Conservation (phyloP, 2,888 invertebrate species). For the Aspidiotus rigidus region DNA sequence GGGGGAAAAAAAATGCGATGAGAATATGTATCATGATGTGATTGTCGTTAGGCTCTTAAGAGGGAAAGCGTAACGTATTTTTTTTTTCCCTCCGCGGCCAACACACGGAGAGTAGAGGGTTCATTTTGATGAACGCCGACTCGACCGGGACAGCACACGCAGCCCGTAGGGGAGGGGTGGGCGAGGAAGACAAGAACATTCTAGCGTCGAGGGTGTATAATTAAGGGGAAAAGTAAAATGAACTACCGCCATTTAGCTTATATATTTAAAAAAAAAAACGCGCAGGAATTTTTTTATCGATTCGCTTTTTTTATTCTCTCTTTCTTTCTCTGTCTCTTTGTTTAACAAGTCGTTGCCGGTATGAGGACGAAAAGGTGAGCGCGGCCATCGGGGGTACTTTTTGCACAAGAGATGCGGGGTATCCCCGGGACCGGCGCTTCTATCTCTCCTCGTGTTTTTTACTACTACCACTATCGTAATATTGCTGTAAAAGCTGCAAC, state of each 20-base stretch:
- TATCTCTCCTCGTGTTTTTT: slow-evolving; percentile 9
- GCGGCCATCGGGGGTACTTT: slow-evolving; percentile 8
- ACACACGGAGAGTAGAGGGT: slow-evolving; percentile 5
- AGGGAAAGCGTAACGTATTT: background rate
- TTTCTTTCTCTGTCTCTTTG: slow-evolving; percentile 34
- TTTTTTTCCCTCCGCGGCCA: background rate
- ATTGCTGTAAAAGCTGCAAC: slow-evolving; percentile 20
- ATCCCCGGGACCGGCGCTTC: slow-evolving; percentile 22
- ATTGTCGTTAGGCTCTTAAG: slow-evolving; percentile 26
- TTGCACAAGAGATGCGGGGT: slow-evolving; percentile 20
- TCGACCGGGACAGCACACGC: background rate
- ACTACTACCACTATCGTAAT: too few species aligned
- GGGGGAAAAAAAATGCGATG: slow-evolving; percentile 35
- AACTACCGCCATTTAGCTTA: slow-evolving; percentile 34
- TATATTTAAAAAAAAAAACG: slow-evolving; percentile 38
- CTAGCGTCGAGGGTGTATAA: slow-evolving; percentile 36
- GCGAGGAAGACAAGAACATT: slow-evolving; percentile 33
- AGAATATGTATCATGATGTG: slow-evolving; percentile 25
- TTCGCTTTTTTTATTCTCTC: slow-evolving; percentile 37
- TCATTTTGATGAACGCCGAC: slow-evolving; percentile 9
- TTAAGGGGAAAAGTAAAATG: slow-evolving; percentile 34
- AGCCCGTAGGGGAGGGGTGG: slow-evolving; percentile 35
- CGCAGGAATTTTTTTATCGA: slow-evolving; percentile 42
- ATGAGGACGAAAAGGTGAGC: background rate
- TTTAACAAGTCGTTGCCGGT: slow-evolving; percentile 35